Evolutionary conservation across 2,888 invertebrate genomes (phyloP).

Genomic region (Anagyrus pseudococci): DNA sequence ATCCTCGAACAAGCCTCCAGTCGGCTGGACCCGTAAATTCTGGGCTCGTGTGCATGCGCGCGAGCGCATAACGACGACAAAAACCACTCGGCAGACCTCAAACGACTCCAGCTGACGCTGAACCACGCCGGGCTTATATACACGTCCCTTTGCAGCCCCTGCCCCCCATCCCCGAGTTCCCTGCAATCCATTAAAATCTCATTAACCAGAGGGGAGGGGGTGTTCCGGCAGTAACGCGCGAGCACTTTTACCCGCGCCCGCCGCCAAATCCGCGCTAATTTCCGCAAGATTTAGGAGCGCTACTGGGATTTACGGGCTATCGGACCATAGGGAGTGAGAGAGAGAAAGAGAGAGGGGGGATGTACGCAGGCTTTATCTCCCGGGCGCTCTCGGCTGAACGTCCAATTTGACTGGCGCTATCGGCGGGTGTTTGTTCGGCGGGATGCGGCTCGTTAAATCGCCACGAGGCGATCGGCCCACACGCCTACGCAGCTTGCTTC

Average conservation of each 20-base stretch:
- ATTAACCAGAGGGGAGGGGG: background rate
- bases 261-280: conserved; percentile 15
- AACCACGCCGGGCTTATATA: too few relatives aligned
- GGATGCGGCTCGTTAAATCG: conserved; percentile 18
- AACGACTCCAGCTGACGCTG: too few relatives aligned
- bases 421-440: background rate
- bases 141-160: too few relatives aligned
- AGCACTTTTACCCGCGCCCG: background rate
- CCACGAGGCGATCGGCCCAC: background rate
- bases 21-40: too few relatives aligned
- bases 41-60: too few relatives aligned
- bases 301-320: background rate
- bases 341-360: too few relatives aligned
- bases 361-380: conserved; percentile 21
- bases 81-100: too few relatives aligned
- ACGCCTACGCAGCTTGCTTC: background rate
- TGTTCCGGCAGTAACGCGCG: background rate
- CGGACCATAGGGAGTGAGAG: background rate
- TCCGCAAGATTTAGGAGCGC: conserved; percentile 1
- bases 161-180: too few relatives aligned
- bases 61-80: too few relatives aligned
- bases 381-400: background rate
- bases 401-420: conserved; percentile 5
- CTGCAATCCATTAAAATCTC: conserved; percentile 32
- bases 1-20: too few relatives aligned